Base-by-base conservation (phyloP, 2,113 vertebrate species). In the Ptyas mucosa region DNA sequence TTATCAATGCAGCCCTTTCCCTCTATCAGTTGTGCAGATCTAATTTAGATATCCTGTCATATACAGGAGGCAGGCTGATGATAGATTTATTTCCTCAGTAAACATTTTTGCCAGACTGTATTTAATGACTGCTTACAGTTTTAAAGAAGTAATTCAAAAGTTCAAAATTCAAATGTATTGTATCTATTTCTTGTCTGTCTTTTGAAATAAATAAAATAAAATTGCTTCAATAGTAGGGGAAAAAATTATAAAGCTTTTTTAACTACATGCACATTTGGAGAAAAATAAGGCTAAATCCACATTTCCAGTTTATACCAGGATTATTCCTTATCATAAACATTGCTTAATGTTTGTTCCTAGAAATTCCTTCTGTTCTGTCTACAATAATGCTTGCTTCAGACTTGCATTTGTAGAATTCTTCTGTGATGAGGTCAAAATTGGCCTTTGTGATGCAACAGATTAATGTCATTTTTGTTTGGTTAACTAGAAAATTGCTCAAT, bases 301-400 rank as follows among this genome's bases (percentile, higher is more conserved):
- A 81, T 81, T 81, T 39, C 34, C 34, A 81, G 18, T 81, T 81
- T 81, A 39, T 39, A 21, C 15, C 69, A 81, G 69, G 18, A 81
- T 81, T 39, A 20, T 9, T 81, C 7, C 69, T 81, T 10, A 15
- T 46, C 23, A 24, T 29, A 43, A 20, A 64, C 15, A 26, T 61
- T 26, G 43, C 58, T 89, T 29, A 29, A 49, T 64, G 88, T 34
- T 7, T 34, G 14, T 91, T 11, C 92, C 6, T 24, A 34, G 20
- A 9, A 92, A 91, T 39, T 87, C 15, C 92, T 75, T 1, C 20
- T 39, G 8, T 92, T 15, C 15, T 15, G 57, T 86, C 23, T 0
- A 69, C 12, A 69, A 69, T 69, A 61, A 61, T 8, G 49, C 91
- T 93, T 94, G 81, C 85, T 95, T 94, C 91, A 90, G 57, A 61